Conservation (phyloP, 2,797 vertebrate genomes). For the Phoeniculus purpureus region DNA sequence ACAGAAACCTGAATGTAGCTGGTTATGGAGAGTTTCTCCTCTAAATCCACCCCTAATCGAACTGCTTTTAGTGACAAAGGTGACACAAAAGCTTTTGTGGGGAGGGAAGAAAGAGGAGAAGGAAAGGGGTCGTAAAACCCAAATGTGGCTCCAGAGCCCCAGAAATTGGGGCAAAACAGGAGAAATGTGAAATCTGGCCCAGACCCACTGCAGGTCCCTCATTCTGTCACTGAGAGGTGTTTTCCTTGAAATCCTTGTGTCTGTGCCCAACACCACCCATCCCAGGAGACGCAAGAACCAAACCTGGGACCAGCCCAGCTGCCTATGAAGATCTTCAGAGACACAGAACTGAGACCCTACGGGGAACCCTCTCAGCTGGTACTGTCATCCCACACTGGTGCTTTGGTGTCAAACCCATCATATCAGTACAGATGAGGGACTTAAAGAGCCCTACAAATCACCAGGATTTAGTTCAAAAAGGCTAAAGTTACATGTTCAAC, state of each 20-base stretch:
- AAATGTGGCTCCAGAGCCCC: no score
- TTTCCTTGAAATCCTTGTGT: rapidly evolving
- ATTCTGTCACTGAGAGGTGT: no score
- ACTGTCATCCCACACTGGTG: background rate
- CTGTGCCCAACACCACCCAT: background rate
- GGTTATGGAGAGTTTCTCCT: no score
- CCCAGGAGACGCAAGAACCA: background rate
- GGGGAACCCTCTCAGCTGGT: background rate
- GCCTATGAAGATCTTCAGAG: background rate
- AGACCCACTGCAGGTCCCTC: no score
- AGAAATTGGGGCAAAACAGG: no score
- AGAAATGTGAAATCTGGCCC: no score
- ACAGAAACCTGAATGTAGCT: no score
- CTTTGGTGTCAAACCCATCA: background rate
- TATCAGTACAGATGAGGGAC: background rate
- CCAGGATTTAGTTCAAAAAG: background rate
- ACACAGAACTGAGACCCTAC: background rate
- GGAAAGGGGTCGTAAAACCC: no score
- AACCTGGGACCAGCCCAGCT: background rate
- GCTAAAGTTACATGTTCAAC: background rate
- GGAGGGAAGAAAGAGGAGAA: no score
- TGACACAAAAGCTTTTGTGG: no score
- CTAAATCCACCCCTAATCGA: no score
- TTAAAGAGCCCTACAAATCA: background rate
- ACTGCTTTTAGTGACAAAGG: no score